Base-by-base conservation (phyloP, 2,888 invertebrate genomes). In the Thera obeliscata region DNA sequence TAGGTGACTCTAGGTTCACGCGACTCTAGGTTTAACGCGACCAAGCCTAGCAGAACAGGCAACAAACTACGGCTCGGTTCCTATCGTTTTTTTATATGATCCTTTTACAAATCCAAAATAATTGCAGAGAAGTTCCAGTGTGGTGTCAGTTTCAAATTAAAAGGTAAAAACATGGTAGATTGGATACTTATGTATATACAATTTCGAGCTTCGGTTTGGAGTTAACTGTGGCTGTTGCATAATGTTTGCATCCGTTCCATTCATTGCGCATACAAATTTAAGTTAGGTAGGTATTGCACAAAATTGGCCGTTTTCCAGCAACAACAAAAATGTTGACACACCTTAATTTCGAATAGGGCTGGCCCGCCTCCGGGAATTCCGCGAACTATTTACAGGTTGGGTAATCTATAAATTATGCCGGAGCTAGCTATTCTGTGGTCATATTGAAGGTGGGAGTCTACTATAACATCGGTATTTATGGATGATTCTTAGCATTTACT, bases 221-320 rank as follows among this genome's bases (percentile, higher is more conserved):
- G 63, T 73, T 68, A 74, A 74, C 67, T 66, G 67, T 66, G 54
- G 59, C 69, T 72, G 74, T 71, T 73, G 74, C 72, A 71, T 59
- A 12, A 22, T 33, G 72, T 72, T 75, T 59, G 70, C 69, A 70
- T 72, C 65, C 72, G 69, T 55, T 69, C 71, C 68, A 70, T 74
- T 73, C 74, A 69, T 61, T 46, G 66, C 12, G 56, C 64, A 57
- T 63, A 64, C 72, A 57, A 73, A 75, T 72, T 56, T 50, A 46
- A 43, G 22, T 9, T 22, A 63, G 11, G 33, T 54, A 35, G 54
- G 50, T 43, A 54, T 66, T 58, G 66, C 64, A 35, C 63, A 56
- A 69, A 66, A 70, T 73, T 74, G 71, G 74, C 70, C 33, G 70
- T 73, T 62, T 50, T 69, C 70, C 71, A 73, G 67, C 58, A 63